These are phyloP conservation scores for Callyntrura guangdongensis DNA, from an alignment of 2,888 invertebrate species.

Conservation along the genomic window DNA sequence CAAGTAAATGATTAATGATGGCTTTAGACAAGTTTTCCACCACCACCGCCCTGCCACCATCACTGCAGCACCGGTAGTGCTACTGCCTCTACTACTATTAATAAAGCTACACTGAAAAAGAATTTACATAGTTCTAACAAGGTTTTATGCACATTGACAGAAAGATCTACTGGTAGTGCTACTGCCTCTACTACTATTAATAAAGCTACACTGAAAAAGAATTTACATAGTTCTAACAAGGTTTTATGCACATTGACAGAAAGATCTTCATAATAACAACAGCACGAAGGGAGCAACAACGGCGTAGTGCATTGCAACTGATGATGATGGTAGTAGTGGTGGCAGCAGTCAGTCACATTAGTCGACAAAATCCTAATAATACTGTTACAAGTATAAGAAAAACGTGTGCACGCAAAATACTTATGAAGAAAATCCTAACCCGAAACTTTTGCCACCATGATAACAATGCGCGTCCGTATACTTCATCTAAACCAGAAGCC, in stretches of 20 bases:
- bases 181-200: too few relatives aligned
- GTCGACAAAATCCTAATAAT: conserved; percentile 44
- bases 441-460: conserved; percentile 39
- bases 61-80: conserved; percentile 22
- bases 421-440: conserved; percentile 7
- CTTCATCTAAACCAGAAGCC: too few relatives aligned
- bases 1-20: conserved; percentile 79
- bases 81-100: too few relatives aligned
- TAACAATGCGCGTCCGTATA: background rate
- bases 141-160: background rate
- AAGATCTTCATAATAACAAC: conserved; percentile 27
- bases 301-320: too few relatives aligned
- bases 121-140: too few relatives aligned
- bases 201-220: too few relatives aligned
- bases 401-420: background rate
- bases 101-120: too few relatives aligned
- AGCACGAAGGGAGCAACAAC: background rate
- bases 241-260: background rate
- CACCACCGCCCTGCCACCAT: conserved; percentile 53
- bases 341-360: conserved; percentile 76
- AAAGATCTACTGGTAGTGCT: too few relatives aligned
- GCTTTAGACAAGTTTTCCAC: conserved; percentile 71
- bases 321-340: conserved; percentile 19
- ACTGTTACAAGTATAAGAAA: too few relatives aligned
- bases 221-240: too few relatives aligned